Base-by-base conservation (phyloP, 1,140 invertebrate species). In the Nasonia vitripennis region DNA sequence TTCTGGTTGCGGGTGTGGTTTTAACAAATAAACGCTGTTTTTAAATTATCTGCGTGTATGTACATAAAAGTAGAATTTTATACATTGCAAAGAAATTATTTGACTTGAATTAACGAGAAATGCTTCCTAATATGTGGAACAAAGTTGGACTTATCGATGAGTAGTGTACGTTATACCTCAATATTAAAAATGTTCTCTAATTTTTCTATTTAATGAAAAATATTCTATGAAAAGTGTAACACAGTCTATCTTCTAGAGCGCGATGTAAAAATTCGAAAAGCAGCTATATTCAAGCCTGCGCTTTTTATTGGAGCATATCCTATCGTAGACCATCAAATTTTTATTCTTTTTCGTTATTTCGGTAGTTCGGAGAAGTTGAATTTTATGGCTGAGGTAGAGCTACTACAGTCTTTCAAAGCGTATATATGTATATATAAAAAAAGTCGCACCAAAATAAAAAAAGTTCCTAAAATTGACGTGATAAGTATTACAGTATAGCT, bases 341-440 rank as follows among this genome's bases (percentile, higher is more conserved):
- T 34, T 37, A 45, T 20, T 20, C 71, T 45, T 75, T 41, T 77
- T 51, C 45, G n/a, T 48, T 48, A 77, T 51, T 77, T n/a, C 20
- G 17, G 51, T 62, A 45, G 17, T 34, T 67, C 31, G 9, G 55
- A 62, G 67, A 62, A 78, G 10, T 78, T 41, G 2, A 45, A 80
- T 70, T 68, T 80, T 70, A 12, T 67, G 48, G 55, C 17, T 68
- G 78, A 68, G 78, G 62, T 70, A 80, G 78, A 80, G 67, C 55
- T 45, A 80, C 78, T 80, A 78, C 77, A 80, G 78, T 78, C 78
- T 80, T 68, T 70, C 31, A 12, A 80, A 80, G 78, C 78, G 20
- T 31, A 70, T 41, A 12, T 31, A 71, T 41, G 2, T 41, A 41
- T 41, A 27, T 27, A 27, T 27, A 27, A 34, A 78, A 78, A 78